Conservation (phyloP, 2,888 invertebrate species). For the Sussaba pulchella region DNA sequence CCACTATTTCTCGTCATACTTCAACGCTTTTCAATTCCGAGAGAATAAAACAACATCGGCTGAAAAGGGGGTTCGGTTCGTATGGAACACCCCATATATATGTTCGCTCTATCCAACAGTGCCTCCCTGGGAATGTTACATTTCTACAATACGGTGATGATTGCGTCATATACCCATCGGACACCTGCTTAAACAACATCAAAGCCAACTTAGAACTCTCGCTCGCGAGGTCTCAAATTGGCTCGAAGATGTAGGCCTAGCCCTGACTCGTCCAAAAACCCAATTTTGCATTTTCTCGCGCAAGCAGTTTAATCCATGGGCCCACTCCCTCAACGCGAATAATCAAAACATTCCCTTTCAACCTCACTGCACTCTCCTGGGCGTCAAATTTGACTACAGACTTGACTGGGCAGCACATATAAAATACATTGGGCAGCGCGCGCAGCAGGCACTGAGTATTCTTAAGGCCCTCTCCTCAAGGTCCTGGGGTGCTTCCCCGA, state of each 20-base stretch:
- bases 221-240: not conserved
- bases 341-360: no score
- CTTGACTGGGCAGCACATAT: no score
- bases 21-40: no score
- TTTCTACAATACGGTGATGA: not conserved
- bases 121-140: not conserved
- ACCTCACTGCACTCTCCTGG: no score
- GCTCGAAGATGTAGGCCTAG: not conserved
- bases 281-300: not conserved
- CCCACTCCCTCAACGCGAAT: not conserved
- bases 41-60: no score
- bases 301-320: not conserved
- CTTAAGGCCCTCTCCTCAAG: constrained; percentile 12
- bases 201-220: not conserved
- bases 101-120: not conserved
- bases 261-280: not conserved
- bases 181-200: not conserved
- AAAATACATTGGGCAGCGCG: no score
- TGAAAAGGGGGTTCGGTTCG: no score
- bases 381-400: no score
- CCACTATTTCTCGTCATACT: no score
- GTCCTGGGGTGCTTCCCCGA: constrained; percentile 20
- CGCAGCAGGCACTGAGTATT: not conserved
- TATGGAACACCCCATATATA: no score
- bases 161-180: not conserved